Evolutionary conservation across 1,140 invertebrate genomes (phyloP), one percentile per base, ranked within the genome.

Genomic region (Vanessa tameamea): DNA sequence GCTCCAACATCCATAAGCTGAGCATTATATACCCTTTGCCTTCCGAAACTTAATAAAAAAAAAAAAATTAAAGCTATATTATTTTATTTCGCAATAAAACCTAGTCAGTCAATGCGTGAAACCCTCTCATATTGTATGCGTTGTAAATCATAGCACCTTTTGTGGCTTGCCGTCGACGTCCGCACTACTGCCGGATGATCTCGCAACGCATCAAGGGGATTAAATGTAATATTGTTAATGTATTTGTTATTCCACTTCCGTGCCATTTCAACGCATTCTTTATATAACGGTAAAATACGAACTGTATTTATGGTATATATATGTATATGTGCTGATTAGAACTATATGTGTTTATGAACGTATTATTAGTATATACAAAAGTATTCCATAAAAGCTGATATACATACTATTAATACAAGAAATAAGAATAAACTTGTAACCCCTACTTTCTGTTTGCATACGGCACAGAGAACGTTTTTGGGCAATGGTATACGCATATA

Each of bases 71-170:
- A 31, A 37, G 63, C 23, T 14, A 20, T 37, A 63, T 51, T 63
- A 20, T 63, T 53, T 47, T 20, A 37, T 64, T 55, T 64, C 26
- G 14, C 63, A 64, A 7, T 23, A 23, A 14, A 26, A 47, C 13
- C 14, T 13, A 43, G 37, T 69, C 72, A 69, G 72, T 73, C 63
- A 74, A 69, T 80, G 69, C 53, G 73, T 23, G 66, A 73, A 65
- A 55, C 59, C 67, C 68, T 37, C 57, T 72, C 47, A 71, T 75
- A 61, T 70, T 75, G 64, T 77, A 81, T 78, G 71, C 72, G 64
- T 69, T 70, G 80, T 89, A 87, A 86, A 85, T 87, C 85, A 87
- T 82, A 82, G 72, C 78, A 82, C 84, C 86, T 87, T 87, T 87
- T 83, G 83, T 81, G 78, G 79, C 65, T 69, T 26, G 69, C 64